A percentile compares a stretch with the other conserved stretches of the same genome.
Evolutionary conservation across 2,888 invertebrate species (phyloP).

Genomic region (Hypercompe scribonia): DNA sequence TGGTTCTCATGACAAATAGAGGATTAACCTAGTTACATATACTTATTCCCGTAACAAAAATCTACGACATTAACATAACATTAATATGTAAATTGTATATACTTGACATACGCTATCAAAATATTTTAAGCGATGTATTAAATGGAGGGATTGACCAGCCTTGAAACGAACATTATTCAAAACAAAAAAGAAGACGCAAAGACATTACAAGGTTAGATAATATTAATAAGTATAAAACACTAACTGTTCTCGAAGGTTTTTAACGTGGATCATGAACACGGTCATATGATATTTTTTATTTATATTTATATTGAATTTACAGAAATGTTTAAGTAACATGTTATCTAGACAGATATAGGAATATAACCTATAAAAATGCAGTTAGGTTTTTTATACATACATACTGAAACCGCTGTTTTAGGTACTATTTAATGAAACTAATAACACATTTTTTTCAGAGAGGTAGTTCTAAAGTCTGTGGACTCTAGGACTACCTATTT

Average conservation of each 20-base stretch:
- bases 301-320: background rate
- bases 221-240: slow-evolving; percentile 6
- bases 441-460: no score
- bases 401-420: no score
- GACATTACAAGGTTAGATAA: slow-evolving; percentile 34
- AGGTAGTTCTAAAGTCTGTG: no score
- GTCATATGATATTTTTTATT: background rate
- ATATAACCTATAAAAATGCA: background rate
- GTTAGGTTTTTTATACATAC: background rate
- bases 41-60: background rate
- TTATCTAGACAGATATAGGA: background rate
- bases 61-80: background rate
- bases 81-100: slow-evolving; percentile 7
- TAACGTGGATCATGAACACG: slow-evolving; percentile 10
- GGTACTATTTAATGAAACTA: no score
- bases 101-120: slow-evolving; percentile 12
- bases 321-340: background rate
- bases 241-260: slow-evolving; percentile 9
- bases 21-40: slow-evolving; percentile 1
- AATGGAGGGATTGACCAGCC: slow-evolving; percentile 22
- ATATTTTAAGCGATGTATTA: background rate
- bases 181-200: slow-evolving; percentile 16
- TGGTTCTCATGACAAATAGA: background rate
- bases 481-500: no score
- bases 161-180: slow-evolving; percentile 29